phyloP scores from a whole-genome alignment of 1,140 invertebrate genomes.

The Sarcophaga bullata region DNA sequence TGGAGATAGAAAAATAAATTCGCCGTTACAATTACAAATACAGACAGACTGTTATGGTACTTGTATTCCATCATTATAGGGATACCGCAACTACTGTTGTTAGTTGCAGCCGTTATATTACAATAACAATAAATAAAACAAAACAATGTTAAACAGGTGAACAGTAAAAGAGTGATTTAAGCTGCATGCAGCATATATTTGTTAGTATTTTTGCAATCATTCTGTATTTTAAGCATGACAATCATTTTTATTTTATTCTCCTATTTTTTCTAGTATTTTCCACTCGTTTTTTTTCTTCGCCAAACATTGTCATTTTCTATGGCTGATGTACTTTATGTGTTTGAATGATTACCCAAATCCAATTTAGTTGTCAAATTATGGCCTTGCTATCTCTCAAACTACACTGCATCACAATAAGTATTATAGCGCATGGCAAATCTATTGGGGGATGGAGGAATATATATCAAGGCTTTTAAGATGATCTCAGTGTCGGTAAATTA shows the following conservation, averaged over 20 bases:
- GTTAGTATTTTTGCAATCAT: too few species aligned
- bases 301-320: conserved; percentile 13
- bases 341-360: neutral
- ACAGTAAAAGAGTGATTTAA: neutral
- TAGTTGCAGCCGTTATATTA: neutral
- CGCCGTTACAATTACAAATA: neutral
- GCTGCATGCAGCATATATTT: too few species aligned
- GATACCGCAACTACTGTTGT: neutral
- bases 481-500: too few species aligned
- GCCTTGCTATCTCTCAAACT: too few species aligned
- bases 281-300: neutral
- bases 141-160: neutral
- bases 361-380: too few species aligned
- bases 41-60: neutral
- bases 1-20: too few species aligned
- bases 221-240: neutral
- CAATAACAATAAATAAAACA: neutral
- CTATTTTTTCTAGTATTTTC: neutral
- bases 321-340: conserved; percentile 11
- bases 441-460: too few species aligned
- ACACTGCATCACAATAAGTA: too few species aligned
- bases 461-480: too few species aligned
- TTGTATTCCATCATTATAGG: neutral
- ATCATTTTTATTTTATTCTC: neutral
- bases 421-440: too few species aligned